Evolutionary conservation across 1,140 invertebrate genomes (phyloP).

Genomic region (Hylaeus anthracinus): DNA sequence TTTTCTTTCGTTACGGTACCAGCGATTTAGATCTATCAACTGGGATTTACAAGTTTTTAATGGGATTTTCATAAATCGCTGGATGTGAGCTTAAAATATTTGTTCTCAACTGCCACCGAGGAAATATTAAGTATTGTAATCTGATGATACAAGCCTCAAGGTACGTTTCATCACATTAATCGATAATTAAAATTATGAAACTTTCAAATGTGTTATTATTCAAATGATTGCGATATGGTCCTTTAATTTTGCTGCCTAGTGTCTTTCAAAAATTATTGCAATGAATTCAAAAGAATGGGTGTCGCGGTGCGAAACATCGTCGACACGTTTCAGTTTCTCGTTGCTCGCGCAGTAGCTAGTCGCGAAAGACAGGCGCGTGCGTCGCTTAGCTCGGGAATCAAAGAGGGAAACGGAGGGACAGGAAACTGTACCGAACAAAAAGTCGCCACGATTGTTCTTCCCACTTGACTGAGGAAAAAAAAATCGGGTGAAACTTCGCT

Average conservation of each 20-base stretch:
- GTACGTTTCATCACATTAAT: too few species aligned
- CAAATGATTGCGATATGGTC: too few species aligned
- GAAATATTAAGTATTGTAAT: too few species aligned
- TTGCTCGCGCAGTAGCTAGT: not conserved
- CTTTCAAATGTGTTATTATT: too few species aligned
- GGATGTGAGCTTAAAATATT: too few species aligned
- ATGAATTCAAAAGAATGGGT: not conserved
- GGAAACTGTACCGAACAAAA: constrained; percentile 16
- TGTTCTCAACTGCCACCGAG: too few species aligned
- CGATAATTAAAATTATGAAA: too few species aligned
- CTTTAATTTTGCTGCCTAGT: not conserved
- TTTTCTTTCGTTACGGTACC: too few species aligned
- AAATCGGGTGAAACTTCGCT: constrained; percentile 5
- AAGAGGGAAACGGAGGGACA: not conserved
- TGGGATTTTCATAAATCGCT: too few species aligned
- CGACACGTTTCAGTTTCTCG: not conserved
- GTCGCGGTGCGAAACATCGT: not conserved
- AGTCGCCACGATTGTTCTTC: constrained; percentile 32
- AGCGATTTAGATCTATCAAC: too few species aligned
- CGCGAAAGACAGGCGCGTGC: not conserved
- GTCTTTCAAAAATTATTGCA: not conserved
- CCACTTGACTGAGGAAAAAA: constrained; percentile 6
- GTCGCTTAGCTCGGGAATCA: constrained; percentile 6
- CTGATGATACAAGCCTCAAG: too few species aligned
- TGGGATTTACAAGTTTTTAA: too few species aligned